Base-by-base conservation (phyloP, 2,113 vertebrate genomes). In the Cavia aperea region DNA sequence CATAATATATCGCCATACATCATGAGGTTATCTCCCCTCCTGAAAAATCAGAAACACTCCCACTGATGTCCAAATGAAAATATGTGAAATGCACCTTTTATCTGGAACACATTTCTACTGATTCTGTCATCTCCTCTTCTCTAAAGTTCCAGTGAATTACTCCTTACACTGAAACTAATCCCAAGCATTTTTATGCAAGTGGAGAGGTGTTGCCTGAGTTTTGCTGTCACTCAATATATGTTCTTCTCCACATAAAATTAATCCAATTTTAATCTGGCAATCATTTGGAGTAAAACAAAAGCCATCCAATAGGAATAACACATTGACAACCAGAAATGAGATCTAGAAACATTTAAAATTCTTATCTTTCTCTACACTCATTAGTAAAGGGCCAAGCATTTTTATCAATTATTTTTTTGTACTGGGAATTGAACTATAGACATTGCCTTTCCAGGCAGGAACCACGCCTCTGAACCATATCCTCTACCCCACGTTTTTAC, bases 101-200 rank as follows among this genome's bases (percentile, higher is more conserved):
- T 91, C 51, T 87, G 18, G 72, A 36, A 77, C 5, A 43, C 49
- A 2, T 79, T 87, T 81, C 49, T 73, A 63, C n/a, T 70, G 31
- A 86, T 90, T 65, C 18, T 86, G 14, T 89, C 70, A 79, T 87
- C 2, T 39, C 15, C 24, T 93, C 31, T 75, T 62, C n/a, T 81
- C 10, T 56, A 78, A 84, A 85, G 36, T 77, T 7, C 26, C 29
- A 51, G 1, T 72, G 65, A 92, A 9, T 56, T 58, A 68, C 75
- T 39, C 24, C 4, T 91, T 81, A 81, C n/a, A 86, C 86, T 86
- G 94, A 92, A 86, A 60, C 16, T 81, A 84, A 88, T 66, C 73
- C 1, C 14, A 62, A 81, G 3, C 10, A 86, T 36, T 43, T 91
- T 91, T 56, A 19, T 36, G 13, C n/a, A 88, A 51, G 1, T 36